A percentile compares a stretch with the other conserved stretches of the same genome.
phyloP scores from a whole-genome alignment of 2,113 vertebrate species.

The Phaethon lepturus region DNA sequence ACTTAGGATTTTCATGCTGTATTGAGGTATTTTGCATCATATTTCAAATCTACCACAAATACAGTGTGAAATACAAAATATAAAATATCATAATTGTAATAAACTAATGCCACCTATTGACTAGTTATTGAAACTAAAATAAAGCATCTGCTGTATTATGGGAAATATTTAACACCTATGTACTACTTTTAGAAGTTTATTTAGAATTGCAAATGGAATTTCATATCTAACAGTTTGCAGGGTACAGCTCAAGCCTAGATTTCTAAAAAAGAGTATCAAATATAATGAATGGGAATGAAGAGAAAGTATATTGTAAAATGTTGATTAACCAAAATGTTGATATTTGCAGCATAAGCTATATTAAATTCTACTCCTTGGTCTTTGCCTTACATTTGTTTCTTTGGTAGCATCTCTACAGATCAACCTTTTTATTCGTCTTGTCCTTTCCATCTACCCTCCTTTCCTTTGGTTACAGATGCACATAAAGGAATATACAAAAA shows the following conservation, averaged over 20 bases:
- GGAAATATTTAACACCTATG: background rate
- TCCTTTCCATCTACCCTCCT: background rate
- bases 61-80: background rate
- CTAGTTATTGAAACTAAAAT: background rate
- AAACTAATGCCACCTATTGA: background rate
- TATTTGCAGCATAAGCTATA: background rate
- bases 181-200: background rate
- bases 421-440: background rate
- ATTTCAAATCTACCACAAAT: background rate
- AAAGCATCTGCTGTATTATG: background rate
- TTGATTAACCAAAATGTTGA: background rate
- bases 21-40: background rate
- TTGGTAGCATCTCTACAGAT: background rate
- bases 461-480: background rate
- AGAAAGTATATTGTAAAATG: background rate
- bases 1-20: background rate
- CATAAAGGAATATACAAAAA: background rate
- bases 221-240: background rate
- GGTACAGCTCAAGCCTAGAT: background rate
- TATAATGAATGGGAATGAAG: background rate
- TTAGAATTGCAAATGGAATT: background rate
- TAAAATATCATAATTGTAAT: background rate
- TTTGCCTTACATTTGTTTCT: background rate
- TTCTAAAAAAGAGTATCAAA: background rate
- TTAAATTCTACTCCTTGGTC: background rate